These are phyloP conservation scores for Acanthopleura granulata DNA, from an alignment of 2,888 invertebrate genomes.

Conservation along the genomic window DNA sequence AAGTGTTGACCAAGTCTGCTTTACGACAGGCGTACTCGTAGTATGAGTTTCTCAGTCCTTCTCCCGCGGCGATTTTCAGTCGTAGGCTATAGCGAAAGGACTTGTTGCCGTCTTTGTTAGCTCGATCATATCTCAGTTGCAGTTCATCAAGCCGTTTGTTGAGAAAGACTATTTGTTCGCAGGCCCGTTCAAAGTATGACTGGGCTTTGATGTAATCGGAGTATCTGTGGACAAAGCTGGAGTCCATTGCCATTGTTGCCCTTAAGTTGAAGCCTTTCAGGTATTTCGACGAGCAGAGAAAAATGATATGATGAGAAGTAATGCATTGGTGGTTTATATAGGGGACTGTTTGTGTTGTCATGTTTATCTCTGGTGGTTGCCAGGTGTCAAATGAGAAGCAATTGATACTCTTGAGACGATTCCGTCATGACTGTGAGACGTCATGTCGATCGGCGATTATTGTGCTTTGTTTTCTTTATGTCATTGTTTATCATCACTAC, in stretches of 20 bases:
- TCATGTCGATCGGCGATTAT: no score
- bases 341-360: no score
- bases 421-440: no score
- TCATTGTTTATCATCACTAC: no score
- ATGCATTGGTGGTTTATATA: no score
- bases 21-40: neutral
- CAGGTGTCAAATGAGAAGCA: no score
- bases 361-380: no score
- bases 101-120: neutral
- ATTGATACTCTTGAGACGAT: no score
- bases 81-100: neutral
- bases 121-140: neutral
- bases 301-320: no score
- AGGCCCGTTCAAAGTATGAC: neutral
- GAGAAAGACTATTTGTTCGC: neutral
- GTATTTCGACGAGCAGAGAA: no score
- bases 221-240: neutral
- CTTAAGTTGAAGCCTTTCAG: no score
- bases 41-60: neutral
- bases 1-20: neutral
- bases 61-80: neutral
- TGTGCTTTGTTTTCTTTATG: no score
- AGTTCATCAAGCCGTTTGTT: conserved; percentile 4
- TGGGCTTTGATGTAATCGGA: neutral
- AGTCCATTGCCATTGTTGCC: neutral